A percentile compares a stretch with the other conserved stretches of the same genome.
Evolutionary conservation across 1,140 invertebrate species (phyloP).

Genomic region (Drosophila triauraria): DNA sequence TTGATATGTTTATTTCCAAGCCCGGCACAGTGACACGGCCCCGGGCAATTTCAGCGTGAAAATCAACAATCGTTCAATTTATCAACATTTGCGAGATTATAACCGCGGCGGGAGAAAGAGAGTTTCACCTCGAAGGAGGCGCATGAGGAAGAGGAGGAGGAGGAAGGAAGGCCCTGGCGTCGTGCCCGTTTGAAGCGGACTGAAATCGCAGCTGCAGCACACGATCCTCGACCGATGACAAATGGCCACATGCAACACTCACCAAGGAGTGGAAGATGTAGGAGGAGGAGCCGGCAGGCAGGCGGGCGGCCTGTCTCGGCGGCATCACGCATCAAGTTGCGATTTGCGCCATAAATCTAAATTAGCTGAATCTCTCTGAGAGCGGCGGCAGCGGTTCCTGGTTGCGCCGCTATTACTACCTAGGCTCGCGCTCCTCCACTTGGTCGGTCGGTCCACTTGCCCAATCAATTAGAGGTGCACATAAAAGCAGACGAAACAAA

Average conservation of each 20-base stretch:
- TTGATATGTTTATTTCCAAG: slow-evolving; percentile 77
- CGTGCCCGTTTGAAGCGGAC: slow-evolving; percentile 34
- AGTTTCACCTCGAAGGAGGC: slow-evolving; percentile 14
- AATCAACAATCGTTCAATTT: slow-evolving; percentile 74
- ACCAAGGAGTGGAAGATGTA: slow-evolving; percentile 40
- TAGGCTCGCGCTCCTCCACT: slow-evolving; percentile 22
- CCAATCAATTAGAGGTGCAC: slow-evolving; percentile 68
- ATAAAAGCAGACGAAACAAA: slow-evolving; percentile 45
- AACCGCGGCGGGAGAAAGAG: slow-evolving; percentile 29
- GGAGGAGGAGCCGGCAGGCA: slow-evolving; percentile 13
- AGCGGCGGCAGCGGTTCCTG: slow-evolving; percentile 49
- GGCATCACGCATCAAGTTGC: slow-evolving; percentile 73
- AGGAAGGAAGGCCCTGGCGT: slow-evolving; percentile 14
- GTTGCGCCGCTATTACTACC: slow-evolving; percentile 26
- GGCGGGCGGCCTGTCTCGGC: slow-evolving; percentile 33
- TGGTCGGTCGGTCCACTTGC: slow-evolving; percentile 38
- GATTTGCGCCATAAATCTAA: slow-evolving; percentile 80
- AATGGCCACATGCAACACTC: slow-evolving; percentile 73
- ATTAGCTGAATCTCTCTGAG: slow-evolving; percentile 62
- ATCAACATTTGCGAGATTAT: slow-evolving; percentile 68
- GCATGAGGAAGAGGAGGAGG: neutral
- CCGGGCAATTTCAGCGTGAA: slow-evolving; percentile 60
- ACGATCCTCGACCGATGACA: slow-evolving; percentile 73
- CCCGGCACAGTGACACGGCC: slow-evolving; percentile 65
- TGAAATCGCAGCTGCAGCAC: slow-evolving; percentile 66